phyloP scores from a whole-genome alignment of 2,113 vertebrate species.

The Hypanus sabinus region DNA sequence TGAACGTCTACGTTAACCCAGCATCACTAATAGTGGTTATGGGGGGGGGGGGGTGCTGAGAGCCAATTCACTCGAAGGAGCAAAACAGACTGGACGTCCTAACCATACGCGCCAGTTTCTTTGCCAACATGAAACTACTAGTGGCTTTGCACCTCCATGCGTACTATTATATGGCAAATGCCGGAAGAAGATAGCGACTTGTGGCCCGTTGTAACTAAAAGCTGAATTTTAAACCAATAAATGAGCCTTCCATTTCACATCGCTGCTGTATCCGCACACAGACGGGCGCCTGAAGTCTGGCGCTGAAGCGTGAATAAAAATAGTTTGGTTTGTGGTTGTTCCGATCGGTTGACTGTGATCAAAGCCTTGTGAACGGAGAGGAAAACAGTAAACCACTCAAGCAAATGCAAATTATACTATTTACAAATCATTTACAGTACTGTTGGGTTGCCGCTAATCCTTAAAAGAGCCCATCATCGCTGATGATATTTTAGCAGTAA shows the following conservation, averaged over 20 bases:
- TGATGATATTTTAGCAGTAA: background rate
- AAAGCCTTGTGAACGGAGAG: background rate
- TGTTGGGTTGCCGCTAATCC: constrained; percentile 13
- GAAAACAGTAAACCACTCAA: background rate
- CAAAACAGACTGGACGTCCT: background rate
- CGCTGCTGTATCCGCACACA: background rate
- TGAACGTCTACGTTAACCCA: background rate
- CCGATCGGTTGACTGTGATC: constrained; percentile 26
- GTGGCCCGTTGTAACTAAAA: background rate
- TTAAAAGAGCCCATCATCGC: background rate
- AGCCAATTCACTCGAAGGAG: background rate
- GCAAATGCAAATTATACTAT: constrained; percentile 18
- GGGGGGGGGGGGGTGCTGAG: background rate
- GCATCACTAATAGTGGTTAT: background rate
- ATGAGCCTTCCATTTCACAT: background rate
- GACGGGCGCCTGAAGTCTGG: constrained; percentile 17
- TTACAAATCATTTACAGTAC: constrained; percentile 30
- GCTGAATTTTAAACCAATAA: background rate
- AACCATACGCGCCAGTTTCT: background rate
- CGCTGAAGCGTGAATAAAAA: constrained; percentile 15
- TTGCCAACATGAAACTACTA: background rate
- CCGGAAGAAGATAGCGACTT: background rate
- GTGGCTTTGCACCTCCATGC: background rate
- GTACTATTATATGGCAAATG: background rate
- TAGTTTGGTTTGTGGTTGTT: background rate